Evolutionary conservation across 2,113 vertebrate genomes (phyloP).

Genomic region (Paracyprichromis sp.): DNA sequence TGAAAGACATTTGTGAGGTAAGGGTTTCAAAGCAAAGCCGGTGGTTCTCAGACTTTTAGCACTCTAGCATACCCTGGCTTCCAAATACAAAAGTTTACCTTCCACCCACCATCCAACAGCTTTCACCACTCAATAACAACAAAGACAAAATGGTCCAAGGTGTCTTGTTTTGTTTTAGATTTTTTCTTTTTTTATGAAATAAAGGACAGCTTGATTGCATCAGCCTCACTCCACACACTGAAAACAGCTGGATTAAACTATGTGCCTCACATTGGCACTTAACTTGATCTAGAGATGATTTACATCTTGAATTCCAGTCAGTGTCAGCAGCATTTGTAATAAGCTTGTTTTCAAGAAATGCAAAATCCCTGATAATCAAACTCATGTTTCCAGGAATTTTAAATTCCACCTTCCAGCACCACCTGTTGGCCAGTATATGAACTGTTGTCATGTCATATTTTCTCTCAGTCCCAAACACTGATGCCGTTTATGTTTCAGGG

Average conservation of each 20-base stretch:
- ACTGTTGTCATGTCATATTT: background rate
- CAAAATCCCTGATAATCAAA: background rate
- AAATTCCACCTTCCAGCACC: conserved; percentile 4
- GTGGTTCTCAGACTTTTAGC: background rate
- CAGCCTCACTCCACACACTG: background rate
- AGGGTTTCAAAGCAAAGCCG: background rate
- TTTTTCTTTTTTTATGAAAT: background rate
- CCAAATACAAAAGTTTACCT: background rate
- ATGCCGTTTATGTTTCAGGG: conserved; percentile 70
- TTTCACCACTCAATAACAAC: background rate
- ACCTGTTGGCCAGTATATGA: conserved; percentile 31
- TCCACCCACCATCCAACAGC: background rate
- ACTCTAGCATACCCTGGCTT: background rate
- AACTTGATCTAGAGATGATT: background rate
- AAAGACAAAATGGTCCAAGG: background rate
- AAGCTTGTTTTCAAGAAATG: background rate
- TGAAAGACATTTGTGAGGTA: conserved; percentile 97
- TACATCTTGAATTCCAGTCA: background rate
- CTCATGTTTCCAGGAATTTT: background rate
- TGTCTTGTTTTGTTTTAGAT: background rate
- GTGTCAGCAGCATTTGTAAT: background rate
- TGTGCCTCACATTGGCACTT: background rate
- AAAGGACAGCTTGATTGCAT: background rate
- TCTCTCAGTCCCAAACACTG: background rate
- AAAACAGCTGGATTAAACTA: background rate